These are phyloP conservation scores for Esox lucius DNA, from an alignment of 2,797 vertebrate species.

Conservation along the genomic window DNA sequence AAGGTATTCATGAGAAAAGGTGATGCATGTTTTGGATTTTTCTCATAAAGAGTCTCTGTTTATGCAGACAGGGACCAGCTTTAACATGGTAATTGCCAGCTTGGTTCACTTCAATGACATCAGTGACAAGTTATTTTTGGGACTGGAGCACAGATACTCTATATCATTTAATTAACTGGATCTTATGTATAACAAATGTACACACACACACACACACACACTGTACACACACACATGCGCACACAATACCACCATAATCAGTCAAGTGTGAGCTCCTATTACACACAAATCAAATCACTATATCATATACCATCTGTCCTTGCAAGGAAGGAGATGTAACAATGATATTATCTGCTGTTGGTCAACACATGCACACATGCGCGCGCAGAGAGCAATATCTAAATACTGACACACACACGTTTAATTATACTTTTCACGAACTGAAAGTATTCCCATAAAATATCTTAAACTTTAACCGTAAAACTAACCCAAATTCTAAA, in stretches of 20 bases:
- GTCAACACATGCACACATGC: not conserved
- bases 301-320: not conserved
- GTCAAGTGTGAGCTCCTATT: slow-evolving; percentile 5
- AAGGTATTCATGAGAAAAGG: slow-evolving; percentile 29
- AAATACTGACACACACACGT: too few relatives aligned
- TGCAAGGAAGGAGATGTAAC: not conserved
- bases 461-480: too few relatives aligned
- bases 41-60: too few relatives aligned
- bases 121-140: slow-evolving; percentile 16
- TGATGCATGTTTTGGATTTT: slow-evolving; percentile 28
- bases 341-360: not conserved
- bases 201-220: slow-evolving; percentile 1
- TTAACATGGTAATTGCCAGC: not conserved
- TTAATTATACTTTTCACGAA: too few relatives aligned
- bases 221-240: slow-evolving; percentile 17
- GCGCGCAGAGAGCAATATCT: too few relatives aligned
- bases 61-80: slow-evolving; percentile 14
- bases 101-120: slow-evolving; percentile 4
- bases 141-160: not conserved
- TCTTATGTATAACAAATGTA: slow-evolving; percentile 9
- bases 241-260: slow-evolving; percentile 14
- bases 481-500: too few relatives aligned
- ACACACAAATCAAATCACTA: not conserved
- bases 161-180: slow-evolving; percentile 2
- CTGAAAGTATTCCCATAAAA: too few relatives aligned